Conservation (phyloP, 1,140 invertebrate species). For the Drosophila parabipectinata region DNA sequence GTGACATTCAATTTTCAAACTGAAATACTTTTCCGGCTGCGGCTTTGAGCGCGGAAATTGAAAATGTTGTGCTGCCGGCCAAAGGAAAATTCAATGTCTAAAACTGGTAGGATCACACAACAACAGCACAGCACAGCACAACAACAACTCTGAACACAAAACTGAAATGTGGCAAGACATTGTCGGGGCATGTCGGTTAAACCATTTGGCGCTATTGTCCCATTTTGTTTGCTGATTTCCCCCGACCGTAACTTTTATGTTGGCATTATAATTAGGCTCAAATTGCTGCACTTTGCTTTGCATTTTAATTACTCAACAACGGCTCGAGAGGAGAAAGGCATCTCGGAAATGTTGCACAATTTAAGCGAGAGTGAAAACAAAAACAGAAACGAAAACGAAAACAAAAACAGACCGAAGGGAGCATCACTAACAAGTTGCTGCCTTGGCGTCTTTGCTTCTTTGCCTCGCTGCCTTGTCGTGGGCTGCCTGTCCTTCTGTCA, state of each 20-base stretch:
- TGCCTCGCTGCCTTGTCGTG: conserved; percentile 42
- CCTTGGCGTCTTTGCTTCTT: conserved; percentile 32
- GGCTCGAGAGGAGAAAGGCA: conserved; percentile 31
- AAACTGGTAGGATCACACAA: conserved; percentile 10
- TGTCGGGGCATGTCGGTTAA: conserved; percentile 35
- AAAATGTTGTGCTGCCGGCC: conserved; percentile 57
- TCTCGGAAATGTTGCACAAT: conserved; percentile 72
- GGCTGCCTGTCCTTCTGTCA: conserved; percentile 33
- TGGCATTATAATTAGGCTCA: conserved; percentile 56
- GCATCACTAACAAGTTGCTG: conserved; percentile 66
- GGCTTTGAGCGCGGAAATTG: conserved; percentile 71
- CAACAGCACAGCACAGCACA: background rate
- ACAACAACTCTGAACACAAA: conserved; percentile 3
- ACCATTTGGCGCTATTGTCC: conserved; percentile 18
- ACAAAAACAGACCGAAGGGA: conserved; percentile 19
- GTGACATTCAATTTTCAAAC: conserved; percentile 75
- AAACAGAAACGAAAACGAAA: conserved; percentile 21
- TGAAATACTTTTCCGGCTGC: conserved; percentile 52
- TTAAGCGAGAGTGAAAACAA: conserved; percentile 46
- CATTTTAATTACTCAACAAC: conserved; percentile 69
- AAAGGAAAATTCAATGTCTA: conserved; percentile 8
- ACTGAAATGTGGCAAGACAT: conserved; percentile 37
- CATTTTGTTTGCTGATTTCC: conserved; percentile 39
- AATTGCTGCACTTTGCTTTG: conserved; percentile 57
- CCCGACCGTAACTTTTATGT: conserved; percentile 18